Evolutionary conservation across 2,113 vertebrate species (phyloP), one percentile per base, ranked within the genome.

Genomic region (Crotophaga sulcirostris): DNA sequence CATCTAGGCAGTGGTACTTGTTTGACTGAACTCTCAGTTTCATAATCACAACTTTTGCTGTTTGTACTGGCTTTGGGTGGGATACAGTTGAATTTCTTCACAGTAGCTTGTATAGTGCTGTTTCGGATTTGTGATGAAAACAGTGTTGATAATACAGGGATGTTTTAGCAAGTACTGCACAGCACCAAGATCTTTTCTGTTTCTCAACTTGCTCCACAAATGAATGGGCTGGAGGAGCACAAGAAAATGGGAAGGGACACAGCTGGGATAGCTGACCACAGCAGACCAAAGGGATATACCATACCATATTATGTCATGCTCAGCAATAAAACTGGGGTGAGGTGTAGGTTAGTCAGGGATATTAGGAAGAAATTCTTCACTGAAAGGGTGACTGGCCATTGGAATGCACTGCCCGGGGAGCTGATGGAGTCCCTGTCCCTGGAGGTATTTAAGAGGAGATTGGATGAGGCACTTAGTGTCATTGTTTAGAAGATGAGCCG

Each of bases 141-240:
- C 10, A 33, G 1, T 4, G 6, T 26, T 79, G 66, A 8, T 33
- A 34, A 24, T 6, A 33, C 9, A 16, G 21, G 6, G 4, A 24
- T 26, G 11, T 54, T 82, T 74, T 21, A 4, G 6, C 8, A 44
- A 2, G 3, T 55, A 13, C 25, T 80, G 0, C 21, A 42, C 38
- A 40, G 16, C 3, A 3, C 9, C 7, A 18, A 74, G 25, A 9
- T 3, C 20, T 59, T 63, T 73, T 40, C 21, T 87, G 15, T 24
- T 33, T 8, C 24, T 45, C 42, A 45, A 8, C 0, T 14, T 29
- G 13, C 7, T 9, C 10, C 2, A 2, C 2, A 38, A 51, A 10
- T 0, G 2, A n/a, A 16, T 2, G 9, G 16, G 13, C 23, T 62
- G 5, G 7, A 3, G 29, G 4, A 0, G 6, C 21, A 16, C 10